phyloP scores from a whole-genome alignment of 2,113 vertebrate species.

The Ptilonorhynchus violaceus region DNA sequence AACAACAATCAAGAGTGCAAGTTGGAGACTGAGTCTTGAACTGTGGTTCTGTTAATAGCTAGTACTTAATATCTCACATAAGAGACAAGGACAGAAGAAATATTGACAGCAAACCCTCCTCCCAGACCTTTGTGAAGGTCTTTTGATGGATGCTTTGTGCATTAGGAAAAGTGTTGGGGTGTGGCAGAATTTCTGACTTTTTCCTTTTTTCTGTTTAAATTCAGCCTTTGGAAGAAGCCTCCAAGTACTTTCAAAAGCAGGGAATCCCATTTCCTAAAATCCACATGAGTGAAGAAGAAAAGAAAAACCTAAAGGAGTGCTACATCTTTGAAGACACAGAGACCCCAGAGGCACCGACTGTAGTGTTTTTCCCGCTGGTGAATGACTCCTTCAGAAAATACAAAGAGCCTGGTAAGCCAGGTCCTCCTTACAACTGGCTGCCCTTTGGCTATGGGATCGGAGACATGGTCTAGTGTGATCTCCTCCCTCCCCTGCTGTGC shows the following conservation, averaged over 20 bases:
- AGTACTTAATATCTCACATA: neutral
- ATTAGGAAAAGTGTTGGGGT: neutral
- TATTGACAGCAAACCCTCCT: fast-evolving
- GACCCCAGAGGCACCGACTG: slow-evolving; percentile 43
- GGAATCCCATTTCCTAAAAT: slow-evolving; percentile 76
- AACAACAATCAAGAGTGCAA: neutral
- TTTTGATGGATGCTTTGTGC: neutral
- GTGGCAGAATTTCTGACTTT: neutral
- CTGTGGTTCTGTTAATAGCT: neutral
- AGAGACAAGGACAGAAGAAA: neutral
- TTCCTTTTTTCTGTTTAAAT: neutral
- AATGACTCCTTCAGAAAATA: slow-evolving; percentile 63
- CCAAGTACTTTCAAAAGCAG: slow-evolving; percentile 67
- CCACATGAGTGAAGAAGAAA: slow-evolving; percentile 57
- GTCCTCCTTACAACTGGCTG: neutral
- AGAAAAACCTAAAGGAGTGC: slow-evolving; percentile 52
- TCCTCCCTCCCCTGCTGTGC: neutral
- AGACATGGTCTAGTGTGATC: fast-evolving
- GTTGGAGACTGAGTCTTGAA: neutral
- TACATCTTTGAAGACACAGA: slow-evolving; percentile 72
- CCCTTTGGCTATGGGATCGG: neutral
- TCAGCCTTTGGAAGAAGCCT: slow-evolving; percentile 70
- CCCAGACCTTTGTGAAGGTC: neutral
- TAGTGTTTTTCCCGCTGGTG: slow-evolving; percentile 78
- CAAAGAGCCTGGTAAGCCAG: slow-evolving; percentile 70